Percentiles rank a stretch among this genome's conserved stretches.
Evolutionary conservation across 2,113 vertebrate species (phyloP).

Genomic region (Ploceus nigricollis): DNA sequence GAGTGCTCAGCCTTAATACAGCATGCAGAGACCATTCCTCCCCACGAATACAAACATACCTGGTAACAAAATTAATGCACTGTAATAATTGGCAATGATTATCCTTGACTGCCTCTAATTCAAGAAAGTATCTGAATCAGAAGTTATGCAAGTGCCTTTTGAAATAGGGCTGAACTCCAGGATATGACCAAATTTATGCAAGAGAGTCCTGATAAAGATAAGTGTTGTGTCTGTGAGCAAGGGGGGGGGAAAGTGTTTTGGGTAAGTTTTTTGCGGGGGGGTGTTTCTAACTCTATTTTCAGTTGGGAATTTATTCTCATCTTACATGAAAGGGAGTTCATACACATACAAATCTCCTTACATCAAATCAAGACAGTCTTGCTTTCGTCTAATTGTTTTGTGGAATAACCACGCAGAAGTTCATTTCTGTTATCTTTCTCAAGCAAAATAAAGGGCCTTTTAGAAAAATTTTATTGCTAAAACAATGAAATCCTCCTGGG

Average conservation of each 20-base stretch:
- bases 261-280: neutral
- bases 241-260: neutral
- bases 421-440: conserved; percentile 74
- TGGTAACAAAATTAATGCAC: neutral
- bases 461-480: conserved; percentile 78
- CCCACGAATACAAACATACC: neutral
- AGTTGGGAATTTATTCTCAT: neutral
- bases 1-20: neutral
- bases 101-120: neutral
- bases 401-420: conserved; percentile 69
- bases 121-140: neutral
- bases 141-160: neutral
- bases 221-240: neutral
- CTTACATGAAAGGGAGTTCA: conserved; percentile 1
- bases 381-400: conserved; percentile 63
- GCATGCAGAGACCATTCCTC: neutral
- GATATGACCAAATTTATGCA: neutral
- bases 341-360: conserved; percentile 11
- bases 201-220: neutral
- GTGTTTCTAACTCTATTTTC: neutral
- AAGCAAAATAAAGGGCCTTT: conserved; percentile 74
- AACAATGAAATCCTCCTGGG: conserved; percentile 75
- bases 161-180: neutral
- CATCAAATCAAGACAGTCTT: conserved; percentile 36
- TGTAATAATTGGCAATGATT: neutral